Evolutionary conservation across 2,888 invertebrate genomes (phyloP).

Genomic region (Drosophila gaucha): DNA sequence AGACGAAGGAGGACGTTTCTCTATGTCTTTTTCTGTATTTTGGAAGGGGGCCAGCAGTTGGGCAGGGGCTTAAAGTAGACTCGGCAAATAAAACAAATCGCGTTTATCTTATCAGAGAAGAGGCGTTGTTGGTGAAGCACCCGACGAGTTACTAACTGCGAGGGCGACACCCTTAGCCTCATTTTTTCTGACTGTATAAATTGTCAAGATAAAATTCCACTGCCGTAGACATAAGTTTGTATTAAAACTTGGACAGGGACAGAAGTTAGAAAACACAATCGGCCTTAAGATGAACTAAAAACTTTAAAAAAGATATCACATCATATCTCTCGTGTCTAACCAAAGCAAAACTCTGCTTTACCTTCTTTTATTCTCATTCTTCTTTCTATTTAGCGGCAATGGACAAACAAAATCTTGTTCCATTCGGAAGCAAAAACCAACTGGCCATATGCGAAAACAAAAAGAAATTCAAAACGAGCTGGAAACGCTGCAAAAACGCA

Average conservation of each 20-base stretch:
- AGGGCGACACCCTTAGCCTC: conserved; percentile 46
- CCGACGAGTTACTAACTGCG: conserved; percentile 17
- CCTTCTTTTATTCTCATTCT: conserved; percentile 6
- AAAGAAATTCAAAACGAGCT: conserved; percentile 20
- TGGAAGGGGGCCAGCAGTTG: neutral
- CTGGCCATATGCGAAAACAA: conserved; percentile 28
- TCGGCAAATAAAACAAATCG: conserved; percentile 50
- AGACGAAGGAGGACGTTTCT: neutral
- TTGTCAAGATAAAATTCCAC: conserved; percentile 59
- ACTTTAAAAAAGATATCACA: neutral
- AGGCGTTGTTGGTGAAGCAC: conserved; percentile 40
- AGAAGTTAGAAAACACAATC: conserved; percentile 7
- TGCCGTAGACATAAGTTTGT: conserved; percentile 8
- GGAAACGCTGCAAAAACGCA: conserved; percentile 23
- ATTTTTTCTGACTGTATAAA: conserved; percentile 34
- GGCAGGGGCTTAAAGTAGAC: conserved; percentile 7
- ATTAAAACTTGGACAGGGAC: conserved; percentile 12
- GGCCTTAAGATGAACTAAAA: conserved; percentile 11
- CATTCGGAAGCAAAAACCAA: conserved; percentile 33
- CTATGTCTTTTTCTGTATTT: neutral
- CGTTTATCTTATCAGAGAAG: conserved; percentile 51
- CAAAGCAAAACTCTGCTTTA: too few relatives aligned
- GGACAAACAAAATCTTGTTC: conserved; percentile 36
- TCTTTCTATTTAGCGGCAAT: conserved; percentile 21
- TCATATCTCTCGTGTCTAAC: neutral